Evolutionary conservation across 2,888 invertebrate species (phyloP).

Genomic region (Amphipoea lucens): DNA sequence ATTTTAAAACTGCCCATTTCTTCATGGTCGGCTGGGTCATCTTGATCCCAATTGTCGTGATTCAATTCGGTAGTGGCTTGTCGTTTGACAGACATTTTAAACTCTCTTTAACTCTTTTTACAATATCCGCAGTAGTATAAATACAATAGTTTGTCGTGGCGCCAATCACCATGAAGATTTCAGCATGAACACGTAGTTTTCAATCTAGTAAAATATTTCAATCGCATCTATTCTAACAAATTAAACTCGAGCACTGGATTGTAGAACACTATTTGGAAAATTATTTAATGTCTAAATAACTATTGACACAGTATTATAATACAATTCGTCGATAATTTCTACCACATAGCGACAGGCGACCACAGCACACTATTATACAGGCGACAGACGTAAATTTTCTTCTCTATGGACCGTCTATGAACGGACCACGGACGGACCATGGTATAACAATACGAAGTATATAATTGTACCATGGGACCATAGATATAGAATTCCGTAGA

Average conservation of each 20-base stretch:
- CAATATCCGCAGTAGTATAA: slow-evolving; percentile 16
- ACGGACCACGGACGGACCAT: not conserved
- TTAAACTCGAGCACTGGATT: slow-evolving; percentile 22
- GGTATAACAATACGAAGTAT: too few relatives aligned
- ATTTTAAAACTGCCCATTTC: slow-evolving; percentile 93
- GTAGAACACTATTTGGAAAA: slow-evolving; percentile 9
- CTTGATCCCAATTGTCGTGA: slow-evolving; percentile 96
- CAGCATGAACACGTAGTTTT: slow-evolving; percentile 55
- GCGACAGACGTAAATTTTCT: too few relatives aligned
- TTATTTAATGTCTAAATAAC: not conserved
- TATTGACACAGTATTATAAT: not conserved
- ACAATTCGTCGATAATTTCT: slow-evolving; percentile 27
- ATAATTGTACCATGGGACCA: too few relatives aligned
- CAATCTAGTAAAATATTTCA: slow-evolving; percentile 22
- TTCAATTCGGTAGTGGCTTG: slow-evolving; percentile 93
- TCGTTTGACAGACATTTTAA: slow-evolving; percentile 93
- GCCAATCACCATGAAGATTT: slow-evolving; percentile 52
- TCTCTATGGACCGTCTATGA: too few relatives aligned
- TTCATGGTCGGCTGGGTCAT: slow-evolving; percentile 92
- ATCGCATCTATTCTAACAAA: slow-evolving; percentile 17
- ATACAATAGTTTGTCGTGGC: slow-evolving; percentile 46
- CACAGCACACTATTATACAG: too few relatives aligned
- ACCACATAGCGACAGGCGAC: slow-evolving; percentile 15
- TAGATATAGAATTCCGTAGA: too few relatives aligned
- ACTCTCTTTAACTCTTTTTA: slow-evolving; percentile 10